Evolutionary conservation across 2,113 vertebrate genomes (phyloP).

Genomic region (Stegostoma tigrinum): DNA sequence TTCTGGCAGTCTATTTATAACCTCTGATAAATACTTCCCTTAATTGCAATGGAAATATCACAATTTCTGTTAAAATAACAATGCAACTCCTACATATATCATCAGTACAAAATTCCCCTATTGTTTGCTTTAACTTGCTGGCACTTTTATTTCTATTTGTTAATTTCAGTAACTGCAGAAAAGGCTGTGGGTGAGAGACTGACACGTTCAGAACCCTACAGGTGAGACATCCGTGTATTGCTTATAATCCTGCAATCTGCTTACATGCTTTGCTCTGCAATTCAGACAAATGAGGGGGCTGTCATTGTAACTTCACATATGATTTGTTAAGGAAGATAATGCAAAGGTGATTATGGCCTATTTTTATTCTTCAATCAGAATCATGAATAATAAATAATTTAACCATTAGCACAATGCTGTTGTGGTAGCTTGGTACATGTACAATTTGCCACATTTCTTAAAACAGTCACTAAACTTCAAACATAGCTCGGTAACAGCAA

Average conservation of each 20-base stretch:
- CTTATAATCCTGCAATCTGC: background rate
- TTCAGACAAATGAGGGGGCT: background rate
- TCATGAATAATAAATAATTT: background rate
- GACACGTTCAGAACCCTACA: background rate
- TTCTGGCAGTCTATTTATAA: background rate
- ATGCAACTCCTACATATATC: background rate
- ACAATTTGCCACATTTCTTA: background rate
- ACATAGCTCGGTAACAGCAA: background rate
- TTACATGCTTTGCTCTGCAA: background rate
- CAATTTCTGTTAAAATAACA: background rate
- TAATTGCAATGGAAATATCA: background rate
- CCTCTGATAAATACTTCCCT: background rate
- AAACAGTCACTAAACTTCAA: background rate
- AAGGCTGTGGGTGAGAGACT: background rate
- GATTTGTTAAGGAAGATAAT: background rate
- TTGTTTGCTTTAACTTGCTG: background rate
- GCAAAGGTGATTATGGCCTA: background rate
- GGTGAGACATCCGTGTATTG: background rate
- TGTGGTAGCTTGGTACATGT: background rate
- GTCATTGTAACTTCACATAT: background rate
- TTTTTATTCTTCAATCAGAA: background rate
- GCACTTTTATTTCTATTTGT: background rate
- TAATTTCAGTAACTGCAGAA: background rate
- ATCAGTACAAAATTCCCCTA: background rate
- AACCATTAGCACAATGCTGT: background rate